Base-by-base conservation (phyloP, 2,113 vertebrate species). In the Nerophis ophidion region DNA sequence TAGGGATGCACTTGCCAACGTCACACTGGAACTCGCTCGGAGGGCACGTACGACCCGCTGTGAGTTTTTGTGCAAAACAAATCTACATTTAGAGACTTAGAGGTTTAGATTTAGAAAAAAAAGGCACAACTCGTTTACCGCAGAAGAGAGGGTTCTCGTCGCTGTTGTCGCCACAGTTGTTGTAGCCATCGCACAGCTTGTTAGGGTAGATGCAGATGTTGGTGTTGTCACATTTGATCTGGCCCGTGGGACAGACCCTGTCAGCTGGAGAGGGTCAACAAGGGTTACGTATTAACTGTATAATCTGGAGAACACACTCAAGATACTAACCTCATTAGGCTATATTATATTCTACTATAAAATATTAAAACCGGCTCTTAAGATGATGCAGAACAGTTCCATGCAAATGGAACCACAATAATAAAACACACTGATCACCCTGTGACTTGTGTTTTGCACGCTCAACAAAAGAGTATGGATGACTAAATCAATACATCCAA, bases 121-220 rank as follows among this genome's bases (percentile, higher is more conserved):
- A 13, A 33, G 42, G 36, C 6, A 33, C 10, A 17, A 16, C 38
- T 6, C 3, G 54, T 34, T 81, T 57, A 87, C 85, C 65, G 1
- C 86, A 88, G 71, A 86, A 89, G 16, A 88, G 80, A 48, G 88
- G 79, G 70, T 87, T 89, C 62, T 89, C 88, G 46, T 89, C 88
- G 0, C 86, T 89, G 79, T 89, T 88, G 81, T 89, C 88, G 5
- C 87, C 88, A 61, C 88, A 89, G 82, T 89, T 83, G 74, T 89
- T 88, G 64, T 57, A 80, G 46, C 88, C 92, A 1, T 97, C 93
- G 74, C 95, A 97, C 16, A 93, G 81, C 76, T 78, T 92, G 0
- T 60, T 77, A 46, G 89, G 90, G 74, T 85, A 87, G 80, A 95
- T 92, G 85, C 94, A 97, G 78, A 98, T 92, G 74, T 95, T 95